A percentile compares a stretch with the other conserved stretches of the same genome.
These are phyloP conservation scores for Xestoiulus laeticollis DNA, from an alignment of 2,888 invertebrate genomes.

Conservation along the genomic window DNA sequence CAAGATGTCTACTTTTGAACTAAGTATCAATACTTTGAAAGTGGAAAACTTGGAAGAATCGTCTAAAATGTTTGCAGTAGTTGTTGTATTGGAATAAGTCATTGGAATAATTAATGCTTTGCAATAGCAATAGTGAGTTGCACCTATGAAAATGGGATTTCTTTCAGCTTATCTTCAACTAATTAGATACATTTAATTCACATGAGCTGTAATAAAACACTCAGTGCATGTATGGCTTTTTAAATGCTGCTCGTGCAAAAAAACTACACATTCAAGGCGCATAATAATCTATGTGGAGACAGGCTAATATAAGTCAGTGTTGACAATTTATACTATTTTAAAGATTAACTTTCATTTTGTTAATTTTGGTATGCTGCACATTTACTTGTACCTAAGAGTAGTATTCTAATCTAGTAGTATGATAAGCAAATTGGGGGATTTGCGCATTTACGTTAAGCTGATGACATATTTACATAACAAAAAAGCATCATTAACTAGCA, in stretches of 20 bases:
- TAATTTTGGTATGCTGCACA: not conserved
- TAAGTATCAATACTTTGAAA: too few relatives aligned
- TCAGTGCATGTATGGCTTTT: not conserved
- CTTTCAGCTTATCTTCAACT: not conserved
- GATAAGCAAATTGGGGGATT: not conserved
- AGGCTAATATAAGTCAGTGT: not conserved
- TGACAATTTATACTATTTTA: not conserved
- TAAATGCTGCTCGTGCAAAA: slow-evolving; percentile 9
- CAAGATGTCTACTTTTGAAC: too few relatives aligned
- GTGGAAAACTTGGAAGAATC: too few relatives aligned
- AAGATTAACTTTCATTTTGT: not conserved
- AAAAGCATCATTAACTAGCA: not conserved
- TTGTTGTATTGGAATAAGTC: too few relatives aligned
- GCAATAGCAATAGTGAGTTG: not conserved
- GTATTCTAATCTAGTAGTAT: not conserved
- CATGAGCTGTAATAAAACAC: not conserved
- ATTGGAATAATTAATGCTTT: not conserved
- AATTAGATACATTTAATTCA: not conserved
- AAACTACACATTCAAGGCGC: slow-evolving; percentile 20
- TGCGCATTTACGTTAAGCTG: not conserved
- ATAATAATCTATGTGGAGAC: not conserved
- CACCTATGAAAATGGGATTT: not conserved
- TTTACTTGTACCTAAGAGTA: not conserved
- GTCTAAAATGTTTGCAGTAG: too few relatives aligned
- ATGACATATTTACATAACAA: slow-evolving; percentile 3